Base-by-base conservation (phyloP, 2,113 vertebrate species). In the Lontra canadensis region DNA sequence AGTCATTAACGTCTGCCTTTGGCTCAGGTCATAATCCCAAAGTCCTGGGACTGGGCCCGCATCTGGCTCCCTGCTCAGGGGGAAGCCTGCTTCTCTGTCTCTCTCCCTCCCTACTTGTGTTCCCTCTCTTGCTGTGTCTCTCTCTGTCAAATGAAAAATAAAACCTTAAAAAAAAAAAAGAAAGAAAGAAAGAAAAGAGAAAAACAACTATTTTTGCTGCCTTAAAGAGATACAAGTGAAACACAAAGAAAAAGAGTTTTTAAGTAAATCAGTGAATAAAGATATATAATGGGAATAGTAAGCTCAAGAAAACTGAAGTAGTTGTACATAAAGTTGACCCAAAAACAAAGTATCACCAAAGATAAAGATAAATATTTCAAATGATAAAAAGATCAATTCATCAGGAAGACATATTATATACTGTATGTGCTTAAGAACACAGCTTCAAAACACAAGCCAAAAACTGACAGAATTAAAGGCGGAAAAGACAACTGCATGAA, bases 391-490 rank as follows among this genome's bases (percentile, higher is more conserved):
- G 21, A 13, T 80, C 31, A 59, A 65, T n/a, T 88, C 14, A 65
- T 61, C 82, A 82, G 63, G 47, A 96, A 80, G 15, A 85, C 13
- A 78, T 55, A 69, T 42, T 52, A 52, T 52, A 90, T 82, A 92
- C 25, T 76, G 0, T 34, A 20, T 31, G 31, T 71, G 47, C 59
- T 49, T 82, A 89, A 80, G 21, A 90, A 89, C 6, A 44, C 9
- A 61, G 44, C 7, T 90, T 78, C 36, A 88, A 95, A 96, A 89
- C 55, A 80, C 10, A 20, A 95, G 13, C 47, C 23, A 92, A 93
- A 95, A 96, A 34, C 0, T 81, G 52, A 90, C 65, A 96, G 42
- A 95, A 84, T 39, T 87, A 94, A 80, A 42, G 21, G 76, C 23
- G 69, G 31, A 92, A 97, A 0, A 97, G 11, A 31, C 31, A 96